Conservation (phyloP, 2,888 invertebrate species). For the Gastrophysa polygoni region DNA sequence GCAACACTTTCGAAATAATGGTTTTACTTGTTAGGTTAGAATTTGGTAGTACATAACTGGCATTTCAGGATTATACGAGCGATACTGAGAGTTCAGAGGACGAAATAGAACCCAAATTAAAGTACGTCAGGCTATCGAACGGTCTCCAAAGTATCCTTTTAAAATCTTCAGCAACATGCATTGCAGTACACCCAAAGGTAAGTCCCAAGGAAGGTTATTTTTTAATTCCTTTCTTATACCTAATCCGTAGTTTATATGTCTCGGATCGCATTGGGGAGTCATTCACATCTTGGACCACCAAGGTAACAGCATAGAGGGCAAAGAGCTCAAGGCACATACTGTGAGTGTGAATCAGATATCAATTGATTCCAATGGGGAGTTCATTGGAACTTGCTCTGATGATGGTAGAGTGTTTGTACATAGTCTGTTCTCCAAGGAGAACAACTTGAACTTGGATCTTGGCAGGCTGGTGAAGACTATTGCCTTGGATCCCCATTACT, state of each 20-base stretch:
- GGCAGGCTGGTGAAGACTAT: slow-evolving; percentile 83
- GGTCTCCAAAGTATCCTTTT: slow-evolving; percentile 84
- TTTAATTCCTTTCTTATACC: neutral
- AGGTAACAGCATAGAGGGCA: slow-evolving; percentile 79
- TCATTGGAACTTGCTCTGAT: slow-evolving; percentile 85
- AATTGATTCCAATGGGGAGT: slow-evolving; percentile 92
- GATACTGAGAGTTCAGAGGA: slow-evolving; percentile 58
- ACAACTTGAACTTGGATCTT: slow-evolving; percentile 77
- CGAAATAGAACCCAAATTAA: slow-evolving; percentile 85
- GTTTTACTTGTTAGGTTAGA: slow-evolving; percentile 6
- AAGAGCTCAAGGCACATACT: slow-evolving; percentile 78
- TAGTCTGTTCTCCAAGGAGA: slow-evolving; percentile 84
- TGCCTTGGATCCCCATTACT: slow-evolving; percentile 80
- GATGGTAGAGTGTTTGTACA: slow-evolving; percentile 88
- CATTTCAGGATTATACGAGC: slow-evolving; percentile 49
- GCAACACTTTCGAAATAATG: neutral
- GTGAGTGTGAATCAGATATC: slow-evolving; percentile 95
- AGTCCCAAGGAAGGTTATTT: neutral
- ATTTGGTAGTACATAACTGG: too few species aligned
- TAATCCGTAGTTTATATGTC: slow-evolving; percentile 76
- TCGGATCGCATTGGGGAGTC: slow-evolving; percentile 91
- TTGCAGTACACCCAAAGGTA: slow-evolving; percentile 91
- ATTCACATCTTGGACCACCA: slow-evolving; percentile 91
- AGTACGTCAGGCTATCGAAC: slow-evolving; percentile 88
- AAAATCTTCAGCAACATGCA: slow-evolving; percentile 88